A percentile compares a stretch with the other conserved stretches of the same genome.
These are phyloP conservation scores for Tolmerus cingulatus DNA, from an alignment of 2,888 invertebrate species.

Conservation along the genomic window DNA sequence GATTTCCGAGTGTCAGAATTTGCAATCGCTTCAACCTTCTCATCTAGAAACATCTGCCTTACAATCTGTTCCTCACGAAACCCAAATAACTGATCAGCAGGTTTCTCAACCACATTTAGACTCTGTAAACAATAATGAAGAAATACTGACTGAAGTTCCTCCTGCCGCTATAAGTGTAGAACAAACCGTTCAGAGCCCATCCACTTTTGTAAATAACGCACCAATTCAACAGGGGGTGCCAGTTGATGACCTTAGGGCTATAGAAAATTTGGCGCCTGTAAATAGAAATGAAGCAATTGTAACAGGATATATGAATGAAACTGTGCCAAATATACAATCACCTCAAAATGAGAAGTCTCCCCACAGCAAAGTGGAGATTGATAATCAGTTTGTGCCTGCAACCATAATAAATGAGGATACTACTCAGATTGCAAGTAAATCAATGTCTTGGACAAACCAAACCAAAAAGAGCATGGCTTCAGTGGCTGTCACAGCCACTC, in stretches of 20 bases:
- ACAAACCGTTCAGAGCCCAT: neutral
- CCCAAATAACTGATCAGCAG: slow-evolving; percentile 3
- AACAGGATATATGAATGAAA: slow-evolving; percentile 35
- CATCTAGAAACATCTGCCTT: slow-evolving; percentile 22
- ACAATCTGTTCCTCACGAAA: slow-evolving; percentile 15
- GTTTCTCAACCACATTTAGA: neutral
- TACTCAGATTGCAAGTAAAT: slow-evolving; percentile 50
- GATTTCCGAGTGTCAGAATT: slow-evolving; percentile 16
- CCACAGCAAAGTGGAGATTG: neutral
- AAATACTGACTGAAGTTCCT: slow-evolving; percentile 31
- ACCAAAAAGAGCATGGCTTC: slow-evolving; percentile 63
- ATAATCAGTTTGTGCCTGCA: slow-evolving; percentile 26
- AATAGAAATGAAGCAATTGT: neutral
- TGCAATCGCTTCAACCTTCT: slow-evolving; percentile 16
- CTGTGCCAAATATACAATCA: slow-evolving; percentile 43
- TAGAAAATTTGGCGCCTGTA: neutral
- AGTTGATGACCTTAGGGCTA: neutral
- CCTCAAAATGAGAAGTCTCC: neutral
- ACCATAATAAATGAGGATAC: neutral
- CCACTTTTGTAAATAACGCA: slow-evolving; percentile 16
- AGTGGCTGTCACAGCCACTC: slow-evolving; percentile 61
- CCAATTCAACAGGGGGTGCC: neutral
- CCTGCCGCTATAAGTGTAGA: slow-evolving; percentile 5
- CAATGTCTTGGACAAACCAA: slow-evolving; percentile 65
- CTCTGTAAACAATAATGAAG: slow-evolving; percentile 28